Conservation (phyloP, 2,797 vertebrate genomes). For the Macrochelys suwanniensis region DNA sequence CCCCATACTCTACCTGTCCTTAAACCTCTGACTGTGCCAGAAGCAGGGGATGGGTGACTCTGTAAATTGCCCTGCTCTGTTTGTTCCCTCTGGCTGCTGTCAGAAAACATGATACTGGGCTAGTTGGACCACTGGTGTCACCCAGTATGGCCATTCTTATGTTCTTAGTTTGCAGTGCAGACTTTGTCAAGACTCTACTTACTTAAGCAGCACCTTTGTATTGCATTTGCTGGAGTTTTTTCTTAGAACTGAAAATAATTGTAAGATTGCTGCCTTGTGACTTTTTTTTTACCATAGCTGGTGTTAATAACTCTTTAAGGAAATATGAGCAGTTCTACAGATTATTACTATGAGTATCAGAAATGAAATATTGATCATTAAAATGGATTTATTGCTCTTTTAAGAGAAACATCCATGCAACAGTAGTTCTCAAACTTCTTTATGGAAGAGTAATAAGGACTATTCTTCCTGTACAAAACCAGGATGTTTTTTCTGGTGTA, state of each 20-base stretch:
- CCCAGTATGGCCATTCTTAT: too few species aligned
- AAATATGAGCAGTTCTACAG: background rate
- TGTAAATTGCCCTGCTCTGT: too few species aligned
- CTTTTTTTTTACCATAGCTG: background rate
- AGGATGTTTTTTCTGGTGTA: background rate
- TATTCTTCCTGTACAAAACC: background rate
- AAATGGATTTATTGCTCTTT: background rate
- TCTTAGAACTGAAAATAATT: background rate
- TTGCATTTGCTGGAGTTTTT: background rate
- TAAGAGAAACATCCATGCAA: background rate
- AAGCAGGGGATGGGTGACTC: too few species aligned
- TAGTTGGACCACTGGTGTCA: too few species aligned
- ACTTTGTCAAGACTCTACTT: background rate
- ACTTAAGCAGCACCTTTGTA: background rate
- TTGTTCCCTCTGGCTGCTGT: too few species aligned
- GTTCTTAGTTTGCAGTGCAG: background rate
- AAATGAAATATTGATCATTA: background rate
- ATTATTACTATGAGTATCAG: background rate
- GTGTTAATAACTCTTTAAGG: background rate
- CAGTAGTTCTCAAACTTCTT: background rate
- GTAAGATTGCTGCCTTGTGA: background rate
- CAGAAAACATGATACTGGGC: too few species aligned
- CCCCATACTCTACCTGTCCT: too few species aligned
- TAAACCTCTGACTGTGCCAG: too few species aligned
- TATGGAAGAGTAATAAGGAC: background rate